Evolutionary conservation across 2,797 vertebrate species (phyloP), one percentile per base, ranked within the genome.

Genomic region (Crenuchus spilurus): DNA sequence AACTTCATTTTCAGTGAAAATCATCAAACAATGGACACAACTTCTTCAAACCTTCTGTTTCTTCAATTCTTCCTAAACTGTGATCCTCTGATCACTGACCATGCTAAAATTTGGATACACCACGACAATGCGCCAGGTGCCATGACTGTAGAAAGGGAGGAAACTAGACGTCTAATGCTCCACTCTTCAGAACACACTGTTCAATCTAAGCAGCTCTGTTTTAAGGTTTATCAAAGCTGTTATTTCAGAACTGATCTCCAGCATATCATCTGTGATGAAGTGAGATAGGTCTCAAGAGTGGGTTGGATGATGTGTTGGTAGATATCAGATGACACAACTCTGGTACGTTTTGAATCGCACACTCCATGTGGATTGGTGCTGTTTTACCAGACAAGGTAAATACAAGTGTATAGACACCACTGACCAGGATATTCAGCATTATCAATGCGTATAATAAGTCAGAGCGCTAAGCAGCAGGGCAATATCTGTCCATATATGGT

Each of bases 81-180:
- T 0, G 80, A 80, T 81, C 82, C 73, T 76, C 48, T 80, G 18
- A 37, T 60, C 11, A 76, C 79, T n/a, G n/a, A n/a, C n/a, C n/a
- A n/a, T n/a, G n/a, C n/a, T n/a, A n/a, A n/a, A n/a, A n/a, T n/a
- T n/a, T n/a, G n/a, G n/a, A n/a, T n/a, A n/a, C n/a, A n/a, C n/a
- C n/a, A n/a, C n/a, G n/a, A n/a, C n/a, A n/a, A n/a, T n/a, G n/a
- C n/a, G n/a, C n/a, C n/a, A n/a, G n/a, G n/a, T n/a, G n/a, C n/a
- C n/a, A n/a, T n/a, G 22, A 55, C 52, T 30, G 14, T 44, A 16
- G 16, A n/a, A 3, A n/a, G 42, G 31, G 26, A 39, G 18, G 42
- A 26, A 46, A 24, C 11, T 31, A 30, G 13, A 8, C 37, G 30
- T 4, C 2, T 35, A 33, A 11, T 35, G 49, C 3, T 26, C 26